Evolutionary conservation across 2,888 invertebrate genomes (phyloP), one percentile per base, ranked within the genome.

Genomic region (Cantharis lateralis): DNA sequence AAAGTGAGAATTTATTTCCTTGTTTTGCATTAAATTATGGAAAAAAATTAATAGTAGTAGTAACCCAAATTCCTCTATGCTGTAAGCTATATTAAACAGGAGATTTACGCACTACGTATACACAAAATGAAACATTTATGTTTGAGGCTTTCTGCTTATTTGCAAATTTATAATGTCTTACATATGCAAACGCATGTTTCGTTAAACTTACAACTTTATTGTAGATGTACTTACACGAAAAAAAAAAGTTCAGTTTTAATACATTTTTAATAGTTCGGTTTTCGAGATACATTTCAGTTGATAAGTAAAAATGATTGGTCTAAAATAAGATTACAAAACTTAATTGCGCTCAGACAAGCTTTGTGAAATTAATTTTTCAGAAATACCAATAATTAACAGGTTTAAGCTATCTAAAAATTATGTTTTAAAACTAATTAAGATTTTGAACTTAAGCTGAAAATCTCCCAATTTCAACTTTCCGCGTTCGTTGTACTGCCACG

Each of bases 41-140:
- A 16, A 66, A 66, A 66, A 66, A 66, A 18, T 66, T 66, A 66
- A 66, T 20, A 18, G 18, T 18, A 48, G 71, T 48, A 68, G 62
- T 71, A 70, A 68, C 62, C 73, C 68, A 62, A 68, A 71, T 73
- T 71, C 26, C 62, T 15, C 26, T 74, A 18, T 71, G 77, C 62
- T 76, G 69, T 77, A 68, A 73, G 73, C 70, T 73, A 77, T 73
- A 73, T 73, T 73, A 77, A 70, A 62, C 73, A 68, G 28, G 66
- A 70, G 73, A 26, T 77, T 70, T 71, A 71, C 74, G 73, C 71
- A 61, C 69, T 24, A 20, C 48, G 69, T 64, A 48, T 48, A 77
- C 77, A 74, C 77, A 69, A 64, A 62, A 74, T 74, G 71, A 77
- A 74, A 74, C 71, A 74, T 77, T 77, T 74, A 77, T 77, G 77